Base-by-base conservation (phyloP, 2,888 invertebrate species). In the Liopterus haemorrhoidalis region DNA sequence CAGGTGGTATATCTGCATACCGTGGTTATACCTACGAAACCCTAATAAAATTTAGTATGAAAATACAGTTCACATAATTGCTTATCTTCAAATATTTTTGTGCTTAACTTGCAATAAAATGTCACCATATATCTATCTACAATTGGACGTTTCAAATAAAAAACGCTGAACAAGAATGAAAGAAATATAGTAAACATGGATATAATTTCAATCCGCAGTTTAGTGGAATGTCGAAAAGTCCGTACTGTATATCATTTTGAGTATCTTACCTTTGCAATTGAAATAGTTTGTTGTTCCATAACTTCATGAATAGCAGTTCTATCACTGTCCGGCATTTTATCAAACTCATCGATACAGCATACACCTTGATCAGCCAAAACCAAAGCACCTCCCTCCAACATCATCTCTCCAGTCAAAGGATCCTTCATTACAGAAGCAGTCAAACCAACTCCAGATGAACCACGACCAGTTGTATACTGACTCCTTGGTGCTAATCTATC, bases 331-430 rank as follows among this genome's bases (percentile, higher is more conserved):
- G 93, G 89, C 97, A 99, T 96, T 73, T 99, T 99, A 72, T 99
- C 99, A 68, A 99, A 99, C 73, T 99, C 99, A 67, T 99, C 99
- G 65, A 99, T 99, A 69, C 97, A 99, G 68, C 99, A 99, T 45
- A 95, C 87, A 40, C 96, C 96, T 64, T 91, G 87, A 70, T 97
- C 96, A 1, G 96, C 95, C 53, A 97, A 69, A 24, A 97, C 97
- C 21, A 99, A 70, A 8, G 99, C 95, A 5, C 99, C 99, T 25
- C 97, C 95, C 65, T 96, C 95, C 42, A 99, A 70, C 65, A 86
- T 88, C 93, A 97, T 94, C 74, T 99, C 95, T 1, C 93, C 93
- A 0, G 97, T 99, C 51, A 96, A 72, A 0, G 93, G 91, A 69
- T 99, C 99, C 73, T 94, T 97, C 78, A 96, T 81, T 0, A 99